Evolutionary conservation across 64 coral and sea anemone genomes (phyloP).

Genomic region (Platygyra sinensis): DNA sequence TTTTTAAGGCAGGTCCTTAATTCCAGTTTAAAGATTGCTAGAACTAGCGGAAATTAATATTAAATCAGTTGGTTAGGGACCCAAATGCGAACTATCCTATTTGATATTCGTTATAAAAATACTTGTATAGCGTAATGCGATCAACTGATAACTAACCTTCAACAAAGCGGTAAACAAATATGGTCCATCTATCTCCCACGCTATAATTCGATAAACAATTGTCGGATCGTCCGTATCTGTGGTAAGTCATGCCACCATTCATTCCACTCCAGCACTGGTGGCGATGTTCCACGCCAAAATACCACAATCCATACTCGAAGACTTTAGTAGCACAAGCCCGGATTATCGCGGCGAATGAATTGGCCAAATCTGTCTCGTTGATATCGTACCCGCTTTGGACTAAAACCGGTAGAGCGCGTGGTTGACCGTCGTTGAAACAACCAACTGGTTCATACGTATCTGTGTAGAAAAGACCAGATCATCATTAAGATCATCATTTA

Average conservation of each 20-base stretch:
- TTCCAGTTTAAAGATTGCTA: no score
- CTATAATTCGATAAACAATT: not conserved
- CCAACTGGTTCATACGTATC: not conserved
- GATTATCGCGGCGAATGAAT: not conserved
- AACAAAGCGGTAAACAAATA: slow-evolving; percentile 10
- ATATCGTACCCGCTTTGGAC: not conserved
- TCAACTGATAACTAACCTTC: not conserved
- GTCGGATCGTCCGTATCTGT: not conserved
- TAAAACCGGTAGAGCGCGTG: not conserved
- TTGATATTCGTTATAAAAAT: no score
- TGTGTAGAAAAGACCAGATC: not conserved
- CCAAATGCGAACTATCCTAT: no score
- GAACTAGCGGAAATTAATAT: no score
- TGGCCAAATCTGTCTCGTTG: no score
- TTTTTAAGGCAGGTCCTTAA: no score
- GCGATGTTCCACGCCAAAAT: not conserved
- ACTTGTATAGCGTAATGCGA: no score
- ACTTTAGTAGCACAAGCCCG: not conserved
- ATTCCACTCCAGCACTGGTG: not conserved
- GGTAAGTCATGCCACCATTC: not conserved
- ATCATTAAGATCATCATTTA: not conserved
- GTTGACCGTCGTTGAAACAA: not conserved
- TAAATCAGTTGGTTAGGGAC: no score
- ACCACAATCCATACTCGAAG: not conserved
- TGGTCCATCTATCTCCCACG: not conserved